These are phyloP conservation scores for Lithobates sylvaticus DNA, from an alignment of 2,797 vertebrate species.

Conservation along the genomic window DNA sequence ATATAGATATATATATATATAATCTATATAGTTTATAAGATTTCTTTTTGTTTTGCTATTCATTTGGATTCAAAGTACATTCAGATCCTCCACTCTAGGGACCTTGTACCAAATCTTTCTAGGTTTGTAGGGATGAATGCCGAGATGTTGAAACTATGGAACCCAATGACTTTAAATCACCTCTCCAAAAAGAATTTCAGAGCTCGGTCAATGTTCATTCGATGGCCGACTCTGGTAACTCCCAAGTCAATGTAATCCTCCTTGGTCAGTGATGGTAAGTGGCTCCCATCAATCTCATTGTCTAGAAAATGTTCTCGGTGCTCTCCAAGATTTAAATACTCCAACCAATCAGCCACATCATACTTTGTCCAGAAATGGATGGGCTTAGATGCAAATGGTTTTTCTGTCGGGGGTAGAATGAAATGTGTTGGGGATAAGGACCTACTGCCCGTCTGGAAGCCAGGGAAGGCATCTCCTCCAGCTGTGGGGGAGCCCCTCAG, in stretches of 20 bases:
- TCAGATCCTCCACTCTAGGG: conserved; percentile 49
- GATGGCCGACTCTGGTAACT: conserved; percentile 93
- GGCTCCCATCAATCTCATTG: conserved; percentile 94
- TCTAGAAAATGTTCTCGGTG: conserved; percentile 93
- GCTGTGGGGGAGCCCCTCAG: conserved; percentile 85
- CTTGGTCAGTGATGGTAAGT: conserved; percentile 93
- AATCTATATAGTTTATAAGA: conserved; percentile 41
- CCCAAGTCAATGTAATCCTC: conserved; percentile 95
- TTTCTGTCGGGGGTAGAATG: conserved; percentile 84
- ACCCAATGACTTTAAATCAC: conserved; percentile 76
- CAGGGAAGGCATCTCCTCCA: conserved; percentile 81
- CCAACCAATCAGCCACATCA: conserved; percentile 94
- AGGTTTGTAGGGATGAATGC: conserved; percentile 42
- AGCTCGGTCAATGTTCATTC: conserved; percentile 96
- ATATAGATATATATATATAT: conserved; percentile 28
- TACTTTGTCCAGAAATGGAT: conserved; percentile 96
- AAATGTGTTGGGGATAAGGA: conserved; percentile 92
- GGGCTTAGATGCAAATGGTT: conserved; percentile 93
- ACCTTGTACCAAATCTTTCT: conserved; percentile 38
- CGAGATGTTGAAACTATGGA: conserved; percentile 37
- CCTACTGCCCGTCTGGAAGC: conserved; percentile 77
- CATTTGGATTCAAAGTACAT: conserved; percentile 47
- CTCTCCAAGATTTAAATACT: conserved; percentile 90
- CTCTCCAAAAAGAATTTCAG: conserved; percentile 90
- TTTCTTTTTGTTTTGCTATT: conserved; percentile 32